Evolutionary conservation across 2,888 invertebrate genomes (phyloP).

Genomic region (Rhaphigaster nebulosa): DNA sequence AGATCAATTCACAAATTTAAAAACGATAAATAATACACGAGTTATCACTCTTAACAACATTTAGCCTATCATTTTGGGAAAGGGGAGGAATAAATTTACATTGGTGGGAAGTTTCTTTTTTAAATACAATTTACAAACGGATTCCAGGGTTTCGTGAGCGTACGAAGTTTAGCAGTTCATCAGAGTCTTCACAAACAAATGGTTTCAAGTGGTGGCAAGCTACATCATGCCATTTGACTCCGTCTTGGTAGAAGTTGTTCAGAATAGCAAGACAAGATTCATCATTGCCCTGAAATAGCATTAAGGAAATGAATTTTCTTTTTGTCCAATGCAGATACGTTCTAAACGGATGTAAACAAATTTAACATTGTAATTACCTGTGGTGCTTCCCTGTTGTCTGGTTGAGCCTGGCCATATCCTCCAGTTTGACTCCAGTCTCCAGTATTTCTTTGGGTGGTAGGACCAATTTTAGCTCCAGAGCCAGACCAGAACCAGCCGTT

Average conservation of each 20-base stretch:
- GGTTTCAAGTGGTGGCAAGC: slow-evolving; percentile 89
- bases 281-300: slow-evolving; percentile 81
- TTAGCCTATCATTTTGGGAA: slow-evolving; percentile 54
- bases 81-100: slow-evolving; percentile 57
- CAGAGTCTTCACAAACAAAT: slow-evolving; percentile 92
- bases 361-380: slow-evolving; percentile 74
- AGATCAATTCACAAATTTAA: slow-evolving; percentile 55
- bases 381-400: slow-evolving; percentile 91
- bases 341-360: neutral
- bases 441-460: slow-evolving; percentile 88
- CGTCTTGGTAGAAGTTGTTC: slow-evolving; percentile 93
- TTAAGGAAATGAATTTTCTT: slow-evolving; percentile 55
- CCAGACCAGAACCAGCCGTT: slow-evolving; percentile 97
- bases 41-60: slow-evolving; percentile 48
- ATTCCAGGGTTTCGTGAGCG: slow-evolving; percentile 89
- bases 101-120: slow-evolving; percentile 55
- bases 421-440: slow-evolving; percentile 93
- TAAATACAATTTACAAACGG: slow-evolving; percentile 75
- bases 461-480: slow-evolving; percentile 91
- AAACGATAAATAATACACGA: slow-evolving; percentile 61
- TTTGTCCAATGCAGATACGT: neutral
- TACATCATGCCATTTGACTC: slow-evolving; percentile 89
- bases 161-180: slow-evolving; percentile 90
- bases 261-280: slow-evolving; percentile 90
- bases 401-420: slow-evolving; percentile 88